phyloP scores from a whole-genome alignment of 2,888 invertebrate genomes.

The Euzophera pinguis region DNA sequence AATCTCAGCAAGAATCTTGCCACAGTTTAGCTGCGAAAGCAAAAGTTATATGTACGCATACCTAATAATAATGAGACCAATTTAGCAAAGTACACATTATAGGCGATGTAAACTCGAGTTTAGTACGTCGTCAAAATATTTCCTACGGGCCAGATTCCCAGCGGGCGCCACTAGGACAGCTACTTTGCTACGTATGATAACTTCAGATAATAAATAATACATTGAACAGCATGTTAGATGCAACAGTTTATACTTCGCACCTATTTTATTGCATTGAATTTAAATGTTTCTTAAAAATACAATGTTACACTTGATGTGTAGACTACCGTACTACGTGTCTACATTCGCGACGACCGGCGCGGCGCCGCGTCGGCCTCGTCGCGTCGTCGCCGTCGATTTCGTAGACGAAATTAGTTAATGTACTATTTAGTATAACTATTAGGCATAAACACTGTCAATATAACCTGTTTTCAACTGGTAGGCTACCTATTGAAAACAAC shows the following conservation, averaged over 20 bases:
- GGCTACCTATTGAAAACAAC: too few species aligned
- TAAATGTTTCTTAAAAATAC: not conserved
- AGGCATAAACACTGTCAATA: too few species aligned
- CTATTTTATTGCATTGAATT: not conserved
- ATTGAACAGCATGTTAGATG: not conserved
- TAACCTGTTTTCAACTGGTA: too few species aligned
- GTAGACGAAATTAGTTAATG: not conserved
- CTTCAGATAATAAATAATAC: not conserved
- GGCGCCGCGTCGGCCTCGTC: not conserved
- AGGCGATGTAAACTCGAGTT: not conserved
- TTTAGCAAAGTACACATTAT: not conserved
- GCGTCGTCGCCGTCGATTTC: not conserved
- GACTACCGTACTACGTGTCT: not conserved
- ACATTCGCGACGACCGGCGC: not conserved
- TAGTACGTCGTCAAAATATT: slow-evolving; percentile 6
- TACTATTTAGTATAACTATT: too few species aligned
- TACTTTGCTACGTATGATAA: slow-evolving; percentile 1
- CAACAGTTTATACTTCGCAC: not conserved
- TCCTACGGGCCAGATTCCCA: slow-evolving; percentile 1
- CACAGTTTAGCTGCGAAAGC: too few species aligned
- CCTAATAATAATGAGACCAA: not conserved
- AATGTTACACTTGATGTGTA: not conserved
- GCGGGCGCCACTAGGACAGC: not conserved
- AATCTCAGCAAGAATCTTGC: too few species aligned
- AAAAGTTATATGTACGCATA: not conserved